Evolutionary conservation across 2,113 vertebrate species (phyloP).

Genomic region (Bothrops jararaca): DNA sequence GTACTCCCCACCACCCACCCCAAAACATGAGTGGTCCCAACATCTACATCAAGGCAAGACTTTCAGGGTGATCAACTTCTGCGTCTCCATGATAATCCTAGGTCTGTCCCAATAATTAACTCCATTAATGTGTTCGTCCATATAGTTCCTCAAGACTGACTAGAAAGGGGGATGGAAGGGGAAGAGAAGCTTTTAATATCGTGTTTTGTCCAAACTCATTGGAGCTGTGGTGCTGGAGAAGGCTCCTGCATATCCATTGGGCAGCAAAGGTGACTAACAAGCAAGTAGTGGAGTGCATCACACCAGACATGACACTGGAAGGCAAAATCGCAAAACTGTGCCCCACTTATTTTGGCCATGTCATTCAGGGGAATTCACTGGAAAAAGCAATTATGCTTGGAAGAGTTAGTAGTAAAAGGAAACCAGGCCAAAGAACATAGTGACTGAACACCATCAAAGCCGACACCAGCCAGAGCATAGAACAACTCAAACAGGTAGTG

Average conservation of each 20-base stretch:
- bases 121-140: background rate
- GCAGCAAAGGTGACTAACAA: no score
- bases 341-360: no score
- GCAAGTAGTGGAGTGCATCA: no score
- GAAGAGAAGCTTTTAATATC: background rate
- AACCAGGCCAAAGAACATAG: no score
- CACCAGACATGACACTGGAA: background rate
- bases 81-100: background rate
- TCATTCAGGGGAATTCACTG: no score
- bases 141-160: background rate
- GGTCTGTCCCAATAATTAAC: background rate
- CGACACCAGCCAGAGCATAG: no score
- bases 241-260: no score
- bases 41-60: background rate
- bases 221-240: background rate
- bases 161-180: background rate
- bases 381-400: no score
- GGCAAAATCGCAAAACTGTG: background rate
- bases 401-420: no score
- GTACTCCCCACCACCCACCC: no score
- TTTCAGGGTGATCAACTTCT: background rate
- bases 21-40: background rate
- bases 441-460: no score
- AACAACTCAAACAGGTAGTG: no score
- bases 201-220: background rate